phyloP scores from a whole-genome alignment of 2,113 vertebrate species.

The Struthio camelus region DNA sequence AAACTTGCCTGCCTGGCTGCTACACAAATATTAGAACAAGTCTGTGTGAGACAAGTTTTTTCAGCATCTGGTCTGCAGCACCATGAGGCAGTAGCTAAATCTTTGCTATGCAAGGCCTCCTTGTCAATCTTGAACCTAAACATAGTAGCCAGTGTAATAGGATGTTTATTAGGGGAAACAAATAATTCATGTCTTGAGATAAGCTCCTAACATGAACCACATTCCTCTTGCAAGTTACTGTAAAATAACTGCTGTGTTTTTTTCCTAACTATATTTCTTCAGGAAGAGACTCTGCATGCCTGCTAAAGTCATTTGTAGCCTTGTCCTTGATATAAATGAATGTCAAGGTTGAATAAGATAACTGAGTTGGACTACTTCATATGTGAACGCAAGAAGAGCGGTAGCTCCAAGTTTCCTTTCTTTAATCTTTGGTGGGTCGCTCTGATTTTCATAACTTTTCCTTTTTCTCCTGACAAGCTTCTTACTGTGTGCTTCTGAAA shows the following conservation, averaged over 20 bases:
- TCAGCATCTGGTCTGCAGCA: constrained; percentile 43
- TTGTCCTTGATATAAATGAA: constrained; percentile 19
- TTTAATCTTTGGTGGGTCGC: constrained; percentile 34
- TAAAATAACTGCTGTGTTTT: constrained; percentile 35
- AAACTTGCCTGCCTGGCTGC: constrained; percentile 53
- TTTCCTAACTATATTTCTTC: background rate
- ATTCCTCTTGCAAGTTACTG: constrained; percentile 13
- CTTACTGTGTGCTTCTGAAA: constrained; percentile 23
- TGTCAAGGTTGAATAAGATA: constrained; percentile 61
- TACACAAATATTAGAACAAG: constrained; percentile 57
- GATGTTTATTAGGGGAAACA: constrained; percentile 50
- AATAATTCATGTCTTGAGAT: constrained; percentile 50
- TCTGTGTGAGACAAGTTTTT: constrained; percentile 40
- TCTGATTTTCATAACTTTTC: constrained; percentile 10
- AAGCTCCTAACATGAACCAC: background rate
- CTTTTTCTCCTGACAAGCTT: background rate
- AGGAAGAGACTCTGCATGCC: background rate
- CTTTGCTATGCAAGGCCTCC: constrained; percentile 37
- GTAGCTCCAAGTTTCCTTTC: constrained; percentile 48
- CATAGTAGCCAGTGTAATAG: constrained; percentile 15
- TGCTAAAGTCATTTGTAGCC: constrained; percentile 51
- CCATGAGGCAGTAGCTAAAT: constrained; percentile 40
- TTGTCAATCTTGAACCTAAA: constrained; percentile 47
- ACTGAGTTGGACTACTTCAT: constrained; percentile 42
- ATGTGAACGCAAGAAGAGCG: constrained; percentile 19